phyloP scores from a whole-genome alignment of 2,113 vertebrate species.

The Gasterosteus nipponicus region DNA sequence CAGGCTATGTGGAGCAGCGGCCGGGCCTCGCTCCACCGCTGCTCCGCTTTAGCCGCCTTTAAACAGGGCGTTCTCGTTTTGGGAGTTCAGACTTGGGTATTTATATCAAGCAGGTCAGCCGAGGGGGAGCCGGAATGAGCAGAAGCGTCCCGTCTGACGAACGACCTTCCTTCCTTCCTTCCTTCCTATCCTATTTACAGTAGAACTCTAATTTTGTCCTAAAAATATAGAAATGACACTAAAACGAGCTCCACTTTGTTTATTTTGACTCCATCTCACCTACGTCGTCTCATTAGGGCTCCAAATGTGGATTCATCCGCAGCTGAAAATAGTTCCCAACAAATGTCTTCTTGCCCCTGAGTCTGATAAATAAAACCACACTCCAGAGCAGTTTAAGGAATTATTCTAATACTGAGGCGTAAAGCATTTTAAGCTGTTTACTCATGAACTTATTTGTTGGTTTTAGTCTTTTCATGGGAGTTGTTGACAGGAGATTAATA shows the following conservation, averaged over 20 bases:
- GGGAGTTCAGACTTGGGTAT: constrained; percentile 78
- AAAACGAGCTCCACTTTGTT: background rate
- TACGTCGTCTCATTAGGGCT: background rate
- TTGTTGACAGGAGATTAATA: background rate
- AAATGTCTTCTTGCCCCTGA: too few species aligned
- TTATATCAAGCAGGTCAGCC: constrained; percentile 81
- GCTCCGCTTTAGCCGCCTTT: constrained; percentile 73
- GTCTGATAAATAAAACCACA: too few species aligned
- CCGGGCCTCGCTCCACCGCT: constrained; percentile 63
- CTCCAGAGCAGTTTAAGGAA: background rate
- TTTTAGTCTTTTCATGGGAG: background rate
- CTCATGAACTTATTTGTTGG: too few species aligned
- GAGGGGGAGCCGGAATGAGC: constrained; percentile 63
- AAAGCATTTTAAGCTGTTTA: too few species aligned
- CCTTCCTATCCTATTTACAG: constrained; percentile 13
- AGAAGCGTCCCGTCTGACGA: constrained; percentile 62
- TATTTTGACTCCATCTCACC: background rate
- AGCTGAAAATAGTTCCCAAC: background rate
- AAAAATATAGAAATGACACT: background rate
- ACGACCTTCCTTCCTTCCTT: constrained; percentile 48
- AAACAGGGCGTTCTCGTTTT: constrained; percentile 73
- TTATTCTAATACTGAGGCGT: too few species aligned
- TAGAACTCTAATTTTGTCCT: background rate
- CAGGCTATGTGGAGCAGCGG: constrained; percentile 78
- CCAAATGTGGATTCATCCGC: background rate